Evolutionary conservation across 2,888 invertebrate species (phyloP), one percentile per base, ranked within the genome.

Genomic region (Yponomeuta evonymella): DNA sequence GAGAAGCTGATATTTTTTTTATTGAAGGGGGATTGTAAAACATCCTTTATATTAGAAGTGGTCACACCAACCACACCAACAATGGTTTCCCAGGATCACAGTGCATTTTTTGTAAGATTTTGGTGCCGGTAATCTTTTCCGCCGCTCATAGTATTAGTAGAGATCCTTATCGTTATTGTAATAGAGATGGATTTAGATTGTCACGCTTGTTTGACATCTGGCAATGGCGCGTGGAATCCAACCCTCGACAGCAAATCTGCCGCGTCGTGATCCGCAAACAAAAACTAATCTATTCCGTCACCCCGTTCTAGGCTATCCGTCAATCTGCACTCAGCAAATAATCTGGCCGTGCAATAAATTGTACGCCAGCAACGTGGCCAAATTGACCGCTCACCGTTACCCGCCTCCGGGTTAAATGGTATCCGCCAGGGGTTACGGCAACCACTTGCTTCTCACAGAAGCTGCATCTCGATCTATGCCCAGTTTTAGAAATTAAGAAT

Each of bases 391-490:
- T 48, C 29, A 23, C 30, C 30, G 51, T 51, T 48, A 68, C 30
- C 33, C 68, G 43, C 67, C 33, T 36, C 67, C 5, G 70, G 79
- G 78, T 81, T 82, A 83, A 82, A 80, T 81, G 77, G 80, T 82
- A 85, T 86, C 86, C 83, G 85, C 86, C 87, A 86, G 80, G 83
- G 85, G 81, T 58, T 58, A 58, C 12, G 51, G 51, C 51, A 58
- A 3, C 51, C 1, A 58, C 12, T 15, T 12, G 51, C 2, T 58
- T 3, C 15, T 3, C 15, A 15, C 15, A 58, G 15, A 58, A 58
- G 51, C 15, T 58, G 51, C 51, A 1, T 33, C 33, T 33, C 5
- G 51, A 2, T 58, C 15, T 58, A 15, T 15, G 43, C 5, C 43
- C 43, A 43, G 43, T 43, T 8, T 43, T 5, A 43, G 6, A 8